A percentile compares a stretch with the other conserved stretches of the same genome.
Evolutionary conservation across 2,113 vertebrate genomes (phyloP).

Genomic region (chimpanzee (Pan troglodytes)): NHGRI_mPanTro3-v2.1_pri NC_086015.1:145022001-145022500

Average conservation of each 20-base stretch:
- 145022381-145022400: not conserved
- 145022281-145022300: not conserved
- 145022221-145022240: not conserved
- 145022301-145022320: not conserved
- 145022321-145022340: not conserved
- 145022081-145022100: not conserved
- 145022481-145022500: not conserved
- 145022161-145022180: not conserved
- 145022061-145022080: not conserved
- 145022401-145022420: not conserved
- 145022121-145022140: slow-evolving; percentile 6
- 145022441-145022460: not conserved
- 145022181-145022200: not conserved
- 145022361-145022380: not conserved
- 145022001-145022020: not conserved
- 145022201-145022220: not conserved
- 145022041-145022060: not conserved
- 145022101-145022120: not conserved
- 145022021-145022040: not conserved
- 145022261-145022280: not conserved
- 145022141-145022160: not conserved
- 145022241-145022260: not conserved
- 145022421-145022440: not conserved
- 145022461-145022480: not conserved
- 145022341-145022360: not conserved